Conservation (phyloP, 2,797 vertebrate genomes). For the Halcyon badia region DNA sequence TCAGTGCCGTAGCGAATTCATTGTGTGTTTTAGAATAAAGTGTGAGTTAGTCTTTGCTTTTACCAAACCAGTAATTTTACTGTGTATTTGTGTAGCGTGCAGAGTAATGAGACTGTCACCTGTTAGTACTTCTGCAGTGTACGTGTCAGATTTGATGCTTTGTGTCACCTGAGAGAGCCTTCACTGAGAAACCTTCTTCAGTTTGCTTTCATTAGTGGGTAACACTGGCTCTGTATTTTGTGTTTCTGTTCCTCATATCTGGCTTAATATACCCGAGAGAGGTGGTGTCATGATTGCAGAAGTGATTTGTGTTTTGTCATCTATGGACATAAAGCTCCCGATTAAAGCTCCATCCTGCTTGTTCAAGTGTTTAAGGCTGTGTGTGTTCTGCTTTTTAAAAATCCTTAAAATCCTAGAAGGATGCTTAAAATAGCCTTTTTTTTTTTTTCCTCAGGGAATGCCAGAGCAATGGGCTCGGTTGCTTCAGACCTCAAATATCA, state of each 20-base stretch:
- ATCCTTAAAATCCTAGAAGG: not conserved
- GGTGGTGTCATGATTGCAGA: not conserved
- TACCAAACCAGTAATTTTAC: not conserved
- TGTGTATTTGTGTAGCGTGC: not conserved
- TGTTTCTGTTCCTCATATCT: not conserved
- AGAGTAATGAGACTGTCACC: not conserved
- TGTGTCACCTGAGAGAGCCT: not conserved
- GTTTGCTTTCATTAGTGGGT: not conserved
- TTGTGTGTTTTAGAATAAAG: not conserved
- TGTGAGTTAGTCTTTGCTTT: fast-evolving
- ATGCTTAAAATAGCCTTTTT: not conserved
- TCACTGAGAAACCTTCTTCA: not conserved
- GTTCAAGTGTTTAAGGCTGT: not conserved
- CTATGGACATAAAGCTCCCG: not conserved
- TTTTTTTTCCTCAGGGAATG: slow-evolving; percentile 87
- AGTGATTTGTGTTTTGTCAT: not conserved
- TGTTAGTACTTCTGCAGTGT: not conserved
- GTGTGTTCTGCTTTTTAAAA: not conserved
- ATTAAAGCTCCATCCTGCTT: not conserved
- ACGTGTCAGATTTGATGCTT: not conserved
- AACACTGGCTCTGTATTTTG: not conserved
- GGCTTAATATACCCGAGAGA: not conserved
- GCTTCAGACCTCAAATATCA: slow-evolving; percentile 98
- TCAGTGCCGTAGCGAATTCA: not conserved
- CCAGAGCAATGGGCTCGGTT: slow-evolving; percentile 98